A percentile compares a stretch with the other conserved stretches of the same genome.
phyloP scores from a whole-genome alignment of 2,113 vertebrate genomes.

The Heptranchias perlo region DNA sequence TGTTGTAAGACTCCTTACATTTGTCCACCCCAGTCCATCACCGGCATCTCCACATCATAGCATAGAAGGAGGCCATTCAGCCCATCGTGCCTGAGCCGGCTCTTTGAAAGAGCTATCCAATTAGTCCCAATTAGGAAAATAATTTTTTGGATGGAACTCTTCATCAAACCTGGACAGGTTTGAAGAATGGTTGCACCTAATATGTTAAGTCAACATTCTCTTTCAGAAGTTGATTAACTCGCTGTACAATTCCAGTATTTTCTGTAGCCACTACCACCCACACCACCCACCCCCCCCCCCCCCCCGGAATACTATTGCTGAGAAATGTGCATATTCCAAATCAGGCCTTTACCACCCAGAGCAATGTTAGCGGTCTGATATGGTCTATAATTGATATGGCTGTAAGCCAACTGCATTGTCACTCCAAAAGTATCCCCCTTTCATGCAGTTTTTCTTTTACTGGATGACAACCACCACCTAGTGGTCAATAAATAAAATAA shows the following conservation, averaged over 20 bases:
- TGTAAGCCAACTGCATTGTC: neutral
- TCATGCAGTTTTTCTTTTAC: too few relatives aligned
- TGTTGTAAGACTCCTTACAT: too few relatives aligned
- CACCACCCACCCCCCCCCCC: neutral
- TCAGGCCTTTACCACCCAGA: neutral
- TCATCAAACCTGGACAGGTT: neutral
- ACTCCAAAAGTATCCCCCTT: neutral
- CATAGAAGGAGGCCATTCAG: too few relatives aligned
- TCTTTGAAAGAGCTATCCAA: too few relatives aligned
- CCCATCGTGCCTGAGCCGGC: too few relatives aligned
- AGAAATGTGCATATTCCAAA: neutral
- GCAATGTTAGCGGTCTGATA: neutral
- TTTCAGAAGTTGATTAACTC: neutral
- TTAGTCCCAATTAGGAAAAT: too few relatives aligned
- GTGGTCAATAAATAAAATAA: neutral
- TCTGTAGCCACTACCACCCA: neutral
- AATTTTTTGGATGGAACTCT: neutral
- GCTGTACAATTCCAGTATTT: neutral
- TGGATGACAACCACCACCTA: neutral
- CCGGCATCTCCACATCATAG: too few relatives aligned
- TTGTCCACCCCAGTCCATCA: too few relatives aligned
- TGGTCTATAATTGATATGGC: neutral
- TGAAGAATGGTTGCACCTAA: neutral
- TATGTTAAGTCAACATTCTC: neutral
- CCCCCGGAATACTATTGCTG: neutral